Base-by-base conservation (phyloP, 2,888 invertebrate species). In the Watsonalla binaria region DNA sequence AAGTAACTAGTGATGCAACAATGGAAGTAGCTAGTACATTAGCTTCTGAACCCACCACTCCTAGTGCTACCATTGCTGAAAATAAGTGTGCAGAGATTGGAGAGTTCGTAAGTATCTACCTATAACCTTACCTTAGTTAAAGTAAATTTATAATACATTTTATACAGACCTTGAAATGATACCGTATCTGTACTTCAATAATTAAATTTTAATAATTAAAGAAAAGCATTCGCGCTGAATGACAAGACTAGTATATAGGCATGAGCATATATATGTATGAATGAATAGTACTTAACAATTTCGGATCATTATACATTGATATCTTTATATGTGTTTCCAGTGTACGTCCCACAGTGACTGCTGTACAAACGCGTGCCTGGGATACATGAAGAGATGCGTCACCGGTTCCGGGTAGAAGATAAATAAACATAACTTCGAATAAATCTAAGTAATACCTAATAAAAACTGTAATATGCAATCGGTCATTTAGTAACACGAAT, bases 331-430 rank as follows among this genome's bases (percentile, higher is more conserved):
- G 56, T 62, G 57, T 51, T 61, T 76, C 24, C 74, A 86, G 87
- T 87, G 87, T 58, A 66, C 62, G 6, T 65, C 55, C 46, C 82
- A 85, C 62, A 62, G 61, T 0, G 81, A 87, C 46, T 87, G 87
- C 71, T 87, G 87, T 56, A 62, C 76, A 2, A 69, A 75, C 47
- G 58, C 82, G 0, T 87, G 87, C 51, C 63, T 82, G 39, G 82
- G 82, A 14, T 87, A 74, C 60, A 56, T 78, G 77, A 81, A 71
- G 66, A 74, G 67, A 66, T 87, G 86, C 56, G 86, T 86, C 35
- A 76, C 80, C 4, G 66, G 70, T 13, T 48, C 35, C 4, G 37
- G 48, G 13, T 37, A 47, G 9, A n/a, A 46, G 7, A 9, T n/a
- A n/a, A n/a, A n/a, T n/a, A n/a, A n/a, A n/a, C n/a, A n/a, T n/a